Evolutionary conservation across 2,888 invertebrate genomes (phyloP), one percentile per base, ranked within the genome.

Genomic region (Nephrocerus scutellatus): DNA sequence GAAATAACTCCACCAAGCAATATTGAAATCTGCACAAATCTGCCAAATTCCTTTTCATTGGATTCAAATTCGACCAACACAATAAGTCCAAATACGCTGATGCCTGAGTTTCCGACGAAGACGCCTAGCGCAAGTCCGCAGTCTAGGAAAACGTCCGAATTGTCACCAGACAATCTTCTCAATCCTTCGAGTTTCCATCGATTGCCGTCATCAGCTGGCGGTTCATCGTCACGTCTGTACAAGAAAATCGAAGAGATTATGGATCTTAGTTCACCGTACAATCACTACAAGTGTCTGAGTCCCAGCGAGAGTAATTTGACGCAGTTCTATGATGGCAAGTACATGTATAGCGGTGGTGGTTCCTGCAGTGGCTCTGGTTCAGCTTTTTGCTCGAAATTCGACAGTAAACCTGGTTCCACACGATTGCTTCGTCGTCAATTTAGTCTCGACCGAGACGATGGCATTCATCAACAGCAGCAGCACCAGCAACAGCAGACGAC

Each of bases 261-360:
- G 52, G 84, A 83, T 55, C 71, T 82, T 30, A 82, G 82, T 60
- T 79, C 79, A 0, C 81, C 83, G 3, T 85, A 84, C 62, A 79
- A 80, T 57, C 80, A 83, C 50, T 84, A 84, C 66, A 77, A 80
- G 61, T 82, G 79, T 58, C 70, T 80, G 15, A 79, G 79, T 54
- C 79, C 79, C 6, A 79, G 78, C 47, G 76, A 76, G 52, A 71
- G 72, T 48, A 70, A 70, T 43, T 50, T 69, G 5, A 60, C 66
- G 7, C 63, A 67, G 41, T 65, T 58, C 49, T 53, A 55, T 16
- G 68, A 68, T 41, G 64, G 64, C 16, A 68, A 66, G 45, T 68
- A 66, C 49, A 25, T 66, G 4, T 65, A 65, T 33, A 53, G 59
- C 12, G 46, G 42, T 25, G 55, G 49, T 13, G 49, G 51, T 33